phyloP scores from a whole-genome alignment of 1,140 invertebrate genomes.

The Ceratina calcarata region DNA sequence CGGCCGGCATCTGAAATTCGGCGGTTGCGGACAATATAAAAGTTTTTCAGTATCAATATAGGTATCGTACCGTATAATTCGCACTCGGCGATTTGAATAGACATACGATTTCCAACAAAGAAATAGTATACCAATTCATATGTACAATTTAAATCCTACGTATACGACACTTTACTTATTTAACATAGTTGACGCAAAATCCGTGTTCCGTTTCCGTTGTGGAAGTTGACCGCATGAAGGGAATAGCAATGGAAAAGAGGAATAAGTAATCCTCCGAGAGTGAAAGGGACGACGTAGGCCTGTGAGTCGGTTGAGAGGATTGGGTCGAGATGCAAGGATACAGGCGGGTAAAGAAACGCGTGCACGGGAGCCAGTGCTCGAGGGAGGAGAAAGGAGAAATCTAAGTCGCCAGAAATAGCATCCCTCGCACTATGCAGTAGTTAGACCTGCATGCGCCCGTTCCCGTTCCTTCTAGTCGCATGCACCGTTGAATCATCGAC shows the following conservation, averaged over 20 bases:
- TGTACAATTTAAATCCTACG: too few relatives aligned
- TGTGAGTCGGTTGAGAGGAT: slow-evolving; percentile 39
- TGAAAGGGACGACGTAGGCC: slow-evolving; percentile 34
- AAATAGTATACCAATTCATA: too few relatives aligned
- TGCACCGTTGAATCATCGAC: slow-evolving; percentile 61
- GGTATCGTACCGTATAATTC: too few relatives aligned
- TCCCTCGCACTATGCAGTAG: slow-evolving; percentile 56
- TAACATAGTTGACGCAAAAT: background rate
- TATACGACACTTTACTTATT: too few relatives aligned
- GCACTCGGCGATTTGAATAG: too few relatives aligned
- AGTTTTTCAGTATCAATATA: too few relatives aligned
- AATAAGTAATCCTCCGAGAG: slow-evolving; percentile 20
- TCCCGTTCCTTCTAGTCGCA: slow-evolving; percentile 59
- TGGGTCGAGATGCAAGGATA: slow-evolving; percentile 12
- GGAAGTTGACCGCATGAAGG: too few relatives aligned
- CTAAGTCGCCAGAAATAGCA: slow-evolving; percentile 66
- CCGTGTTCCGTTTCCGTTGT: too few relatives aligned
- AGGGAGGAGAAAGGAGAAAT: slow-evolving; percentile 60
- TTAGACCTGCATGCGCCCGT: slow-evolving; percentile 61
- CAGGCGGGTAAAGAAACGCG: slow-evolving; percentile 32
- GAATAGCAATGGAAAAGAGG: background rate
- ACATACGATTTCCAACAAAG: too few relatives aligned
- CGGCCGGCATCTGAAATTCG: too few relatives aligned
- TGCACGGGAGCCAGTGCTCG: slow-evolving; percentile 44
- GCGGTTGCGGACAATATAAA: too few relatives aligned